Percentiles rank a stretch among this genome's conserved stretches.
Evolutionary conservation across 2,888 invertebrate species (phyloP).

Genomic region (Heliconius erato): DNA sequence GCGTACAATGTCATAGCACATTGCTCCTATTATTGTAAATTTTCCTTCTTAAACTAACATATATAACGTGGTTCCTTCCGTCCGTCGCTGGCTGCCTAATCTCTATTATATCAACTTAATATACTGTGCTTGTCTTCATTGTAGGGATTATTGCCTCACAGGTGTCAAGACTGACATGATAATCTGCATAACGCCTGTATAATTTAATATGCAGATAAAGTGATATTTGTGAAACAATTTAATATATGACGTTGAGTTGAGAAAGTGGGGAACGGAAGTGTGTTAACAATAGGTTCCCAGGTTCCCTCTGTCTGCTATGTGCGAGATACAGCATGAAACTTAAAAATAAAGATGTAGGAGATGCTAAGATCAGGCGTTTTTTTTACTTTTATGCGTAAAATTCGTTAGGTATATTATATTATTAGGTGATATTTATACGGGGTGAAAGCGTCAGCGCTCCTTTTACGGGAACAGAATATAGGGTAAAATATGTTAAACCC

Average conservation of each 20-base stretch:
- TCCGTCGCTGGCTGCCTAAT: slow-evolving; percentile 54
- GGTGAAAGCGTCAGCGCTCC: no score
- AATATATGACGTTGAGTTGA: not conserved
- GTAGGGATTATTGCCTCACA: slow-evolving; percentile 59
- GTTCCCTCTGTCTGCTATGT: no score
- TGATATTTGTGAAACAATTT: slow-evolving; percentile 28
- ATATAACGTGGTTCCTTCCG: slow-evolving; percentile 39
- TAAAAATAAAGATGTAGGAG: no score
- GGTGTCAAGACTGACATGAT: slow-evolving; percentile 59
- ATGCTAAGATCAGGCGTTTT: no score
- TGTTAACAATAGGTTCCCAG: no score
- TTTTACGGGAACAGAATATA: no score
- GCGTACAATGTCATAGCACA: not conserved
- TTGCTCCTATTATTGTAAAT: not conserved
- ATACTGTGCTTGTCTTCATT: slow-evolving; percentile 61
- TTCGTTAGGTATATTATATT: no score
- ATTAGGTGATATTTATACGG: no score
- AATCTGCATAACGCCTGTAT: slow-evolving; percentile 52
- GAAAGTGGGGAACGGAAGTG: no score
- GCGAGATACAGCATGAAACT: no score
- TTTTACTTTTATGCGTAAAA: no score
- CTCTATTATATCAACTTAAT: slow-evolving; percentile 63
- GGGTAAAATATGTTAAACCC: no score
- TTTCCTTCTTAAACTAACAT: slow-evolving; percentile 29
- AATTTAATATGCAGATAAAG: slow-evolving; percentile 50